Evolutionary conservation across 1,140 invertebrate genomes (phyloP).

Genomic region (Drosophila varians): DNA sequence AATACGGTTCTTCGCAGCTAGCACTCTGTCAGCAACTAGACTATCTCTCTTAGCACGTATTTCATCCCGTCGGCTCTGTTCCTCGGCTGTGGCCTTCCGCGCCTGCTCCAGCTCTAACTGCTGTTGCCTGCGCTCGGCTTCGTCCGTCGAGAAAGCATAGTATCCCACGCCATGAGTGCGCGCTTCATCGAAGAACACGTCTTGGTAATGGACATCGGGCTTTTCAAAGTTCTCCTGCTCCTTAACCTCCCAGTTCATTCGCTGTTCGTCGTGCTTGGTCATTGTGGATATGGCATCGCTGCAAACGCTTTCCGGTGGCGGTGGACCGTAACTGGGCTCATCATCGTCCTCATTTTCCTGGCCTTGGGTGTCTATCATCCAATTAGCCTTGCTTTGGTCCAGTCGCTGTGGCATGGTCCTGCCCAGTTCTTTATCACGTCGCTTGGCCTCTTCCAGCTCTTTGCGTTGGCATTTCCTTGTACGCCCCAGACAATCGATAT

Average conservation of each 20-base stretch:
- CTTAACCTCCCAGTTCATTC: conserved; percentile 87
- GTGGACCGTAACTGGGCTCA: conserved; percentile 45
- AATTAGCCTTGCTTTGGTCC: conserved; percentile 81
- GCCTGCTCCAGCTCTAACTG: conserved; percentile 89
- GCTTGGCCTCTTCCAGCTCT: conserved; percentile 89
- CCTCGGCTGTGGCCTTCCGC: conserved; percentile 88
- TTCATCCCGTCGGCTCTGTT: conserved; percentile 87
- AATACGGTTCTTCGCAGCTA: conserved; percentile 91
- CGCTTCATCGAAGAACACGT: conserved; percentile 94
- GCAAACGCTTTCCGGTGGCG: conserved; percentile 53
- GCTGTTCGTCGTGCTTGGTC: conserved; percentile 84
- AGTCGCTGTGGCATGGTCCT: conserved; percentile 83
- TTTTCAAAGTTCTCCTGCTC: conserved; percentile 85
- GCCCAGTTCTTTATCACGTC: conserved; percentile 87
- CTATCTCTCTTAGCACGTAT: conserved; percentile 87
- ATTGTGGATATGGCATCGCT: conserved; percentile 73
- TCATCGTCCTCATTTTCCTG: conserved; percentile 8
- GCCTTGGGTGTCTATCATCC: conserved; percentile 71
- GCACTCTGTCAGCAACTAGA: conserved; percentile 89
- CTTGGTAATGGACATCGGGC: conserved; percentile 93
- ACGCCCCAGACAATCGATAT: conserved; percentile 93
- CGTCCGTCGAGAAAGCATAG: conserved; percentile 94
- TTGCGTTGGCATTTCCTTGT: conserved; percentile 91
- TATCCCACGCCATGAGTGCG: conserved; percentile 94
- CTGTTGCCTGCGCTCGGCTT: conserved; percentile 89